Base-by-base conservation (phyloP, 2,113 vertebrate genomes). In the Tetrao urogallus region DNA sequence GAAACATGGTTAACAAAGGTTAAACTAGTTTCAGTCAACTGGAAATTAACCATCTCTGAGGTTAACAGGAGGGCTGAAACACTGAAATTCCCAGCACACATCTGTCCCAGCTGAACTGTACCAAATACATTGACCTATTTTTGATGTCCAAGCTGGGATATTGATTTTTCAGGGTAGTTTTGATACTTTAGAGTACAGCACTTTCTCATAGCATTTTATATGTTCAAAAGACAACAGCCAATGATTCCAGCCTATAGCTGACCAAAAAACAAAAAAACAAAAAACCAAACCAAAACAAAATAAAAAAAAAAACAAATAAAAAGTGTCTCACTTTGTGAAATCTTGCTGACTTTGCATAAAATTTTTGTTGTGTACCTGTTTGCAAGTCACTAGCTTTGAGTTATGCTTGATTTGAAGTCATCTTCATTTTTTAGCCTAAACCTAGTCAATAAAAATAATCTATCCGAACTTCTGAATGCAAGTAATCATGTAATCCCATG, bases 81-180 rank as follows among this genome's bases (percentile, higher is more conserved):
- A 48, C 45, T 80, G 89, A 73, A 76, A 82, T 94, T 95, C 67
- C 71, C 69, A 54, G 48, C 63, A 70, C 47, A 3, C 32, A 25
- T 65, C 74, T 91, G 13, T 82, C 82, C 71, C 30, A 70, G 8
- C 10, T 54, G 88, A 94, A 64, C 47, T 69, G 79, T 88, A 76
- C 78, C 58, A 76, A 85, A 82, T 70, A 69, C 54, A 38, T 30
- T 57, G 45, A 87, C 69, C 77, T 90, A 75, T 75, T 90, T 95
- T 88, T 66, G 32, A 21, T 86, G 64, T 80, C 50, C 38, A 80
- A 64, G 10, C 65, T 61, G 7, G 11, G 48, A 47, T 91, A 86
- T 80, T 94, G 78, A 88, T 89, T 94, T 95, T 92, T 87, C 20
- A 30, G 24, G 27, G 13, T 73, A 54, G 73, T 91, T 82, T 66